A percentile compares a stretch with the other conserved stretches of the same genome.
Conservation (phyloP, 2,113 vertebrate species). For the Hydrochoerus hydrochaeris region DNA sequence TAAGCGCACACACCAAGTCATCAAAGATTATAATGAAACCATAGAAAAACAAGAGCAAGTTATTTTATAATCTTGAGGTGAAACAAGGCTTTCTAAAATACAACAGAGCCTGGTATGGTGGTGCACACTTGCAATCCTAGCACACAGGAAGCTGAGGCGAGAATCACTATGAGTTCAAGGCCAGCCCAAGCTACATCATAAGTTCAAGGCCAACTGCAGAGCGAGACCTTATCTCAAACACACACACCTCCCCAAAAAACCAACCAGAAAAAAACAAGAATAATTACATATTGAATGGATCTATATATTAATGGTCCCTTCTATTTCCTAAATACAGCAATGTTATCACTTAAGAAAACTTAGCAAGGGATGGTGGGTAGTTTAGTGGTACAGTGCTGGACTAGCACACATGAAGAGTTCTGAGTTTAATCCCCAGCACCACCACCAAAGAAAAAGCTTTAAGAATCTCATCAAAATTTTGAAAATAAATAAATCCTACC, state of each 20-base stretch:
- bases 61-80: background rate
- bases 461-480: background rate
- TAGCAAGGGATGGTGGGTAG: background rate
- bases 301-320: background rate
- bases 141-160: background rate
- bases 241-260: background rate
- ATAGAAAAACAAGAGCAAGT: background rate
- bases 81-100: slow-evolving; percentile 25
- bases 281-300: background rate
- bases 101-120: background rate
- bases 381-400: background rate
- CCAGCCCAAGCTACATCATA: background rate
- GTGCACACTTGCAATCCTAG: background rate
- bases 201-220: background rate
- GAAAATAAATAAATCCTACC: slow-evolving; percentile 36
- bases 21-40: background rate
- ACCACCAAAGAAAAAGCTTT: background rate
- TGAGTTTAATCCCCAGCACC: background rate
- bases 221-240: background rate
- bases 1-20: background rate
- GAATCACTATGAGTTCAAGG: background rate
- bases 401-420: background rate
- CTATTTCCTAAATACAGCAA: background rate
- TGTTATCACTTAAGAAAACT: background rate
- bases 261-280: background rate